Percentiles rank a stretch among this genome's conserved stretches.
These are phyloP conservation scores for Chrysaora quinquecirrha DNA, from an alignment of 30 jellyfish, hydroid and myxozoan genomes.

Conservation along the genomic window DNA sequence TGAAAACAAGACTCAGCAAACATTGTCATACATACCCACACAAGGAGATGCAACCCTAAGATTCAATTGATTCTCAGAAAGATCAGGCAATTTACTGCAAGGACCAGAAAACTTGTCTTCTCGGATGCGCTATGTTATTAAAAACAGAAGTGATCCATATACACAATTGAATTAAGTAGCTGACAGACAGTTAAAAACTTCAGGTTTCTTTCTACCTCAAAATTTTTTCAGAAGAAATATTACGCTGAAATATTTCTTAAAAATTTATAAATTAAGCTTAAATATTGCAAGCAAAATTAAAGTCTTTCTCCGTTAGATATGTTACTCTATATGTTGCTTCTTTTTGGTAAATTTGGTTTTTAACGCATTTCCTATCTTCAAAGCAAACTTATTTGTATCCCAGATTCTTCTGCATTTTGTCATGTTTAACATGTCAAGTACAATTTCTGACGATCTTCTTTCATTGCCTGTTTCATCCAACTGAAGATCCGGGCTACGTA, in stretches of 20 bases:
- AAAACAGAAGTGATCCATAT: background rate
- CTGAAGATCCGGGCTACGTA: slow-evolving; percentile 24
- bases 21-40: background rate
- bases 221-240: too few species aligned
- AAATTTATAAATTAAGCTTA: too few species aligned
- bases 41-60: too few species aligned
- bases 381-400: slow-evolving; percentile 21
- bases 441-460: slow-evolving; percentile 21
- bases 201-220: background rate
- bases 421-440: slow-evolving; percentile 36
- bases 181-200: background rate
- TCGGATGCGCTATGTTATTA: background rate
- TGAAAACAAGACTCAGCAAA: background rate
- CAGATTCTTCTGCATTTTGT: slow-evolving; percentile 13
- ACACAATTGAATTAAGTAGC: background rate
- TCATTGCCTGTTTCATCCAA: slow-evolving; percentile 26
- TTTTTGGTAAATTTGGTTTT: slow-evolving; percentile 23
- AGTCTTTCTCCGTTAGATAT: too few species aligned
- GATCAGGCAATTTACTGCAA: background rate
- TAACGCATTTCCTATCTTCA: slow-evolving; percentile 21
- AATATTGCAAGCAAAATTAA: too few species aligned
- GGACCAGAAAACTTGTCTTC: background rate
- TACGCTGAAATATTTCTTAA: too few species aligned
- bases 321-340: too few species aligned
- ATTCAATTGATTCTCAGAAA: too few species aligned